Evolutionary conservation across 2,113 vertebrate genomes (phyloP).

Genomic region (Pachyramphus minor): DNA sequence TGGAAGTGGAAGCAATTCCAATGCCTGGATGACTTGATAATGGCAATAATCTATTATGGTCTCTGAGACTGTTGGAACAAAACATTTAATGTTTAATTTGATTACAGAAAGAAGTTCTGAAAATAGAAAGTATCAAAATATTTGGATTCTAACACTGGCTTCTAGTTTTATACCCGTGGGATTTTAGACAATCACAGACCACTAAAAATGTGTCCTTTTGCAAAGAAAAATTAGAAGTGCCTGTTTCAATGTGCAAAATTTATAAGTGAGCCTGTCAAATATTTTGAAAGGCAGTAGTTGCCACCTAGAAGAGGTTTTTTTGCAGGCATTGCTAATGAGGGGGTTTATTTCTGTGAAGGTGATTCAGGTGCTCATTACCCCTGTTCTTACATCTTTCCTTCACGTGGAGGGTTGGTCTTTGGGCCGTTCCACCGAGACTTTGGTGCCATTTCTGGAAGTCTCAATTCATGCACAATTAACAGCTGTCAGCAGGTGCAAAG

Average conservation of each 20-base stretch:
- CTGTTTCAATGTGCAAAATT: neutral
- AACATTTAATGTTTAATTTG: neutral
- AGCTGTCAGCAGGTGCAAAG: neutral
- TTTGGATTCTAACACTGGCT: neutral
- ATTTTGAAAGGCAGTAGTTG: neutral
- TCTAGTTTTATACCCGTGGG: neutral
- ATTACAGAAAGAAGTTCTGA: neutral
- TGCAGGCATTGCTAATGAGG: neutral
- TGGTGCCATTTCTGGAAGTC: neutral
- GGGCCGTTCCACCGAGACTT: neutral
- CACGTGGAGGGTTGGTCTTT: rapidly evolving
- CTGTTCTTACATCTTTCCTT: neutral
- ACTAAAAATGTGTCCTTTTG: neutral
- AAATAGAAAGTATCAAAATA: neutral
- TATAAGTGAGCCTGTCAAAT: neutral
- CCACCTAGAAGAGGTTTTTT: neutral
- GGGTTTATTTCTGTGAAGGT: neutral
- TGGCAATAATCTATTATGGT: neutral
- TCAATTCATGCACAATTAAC: neutral
- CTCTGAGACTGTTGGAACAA: neutral
- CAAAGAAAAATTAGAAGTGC: neutral
- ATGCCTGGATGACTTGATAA: neutral
- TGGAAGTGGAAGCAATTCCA: neutral
- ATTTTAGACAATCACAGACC: neutral
- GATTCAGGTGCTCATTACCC: neutral